phyloP scores from a whole-genome alignment of 2,888 invertebrate species.

The Luffia ferchaultella region DNA sequence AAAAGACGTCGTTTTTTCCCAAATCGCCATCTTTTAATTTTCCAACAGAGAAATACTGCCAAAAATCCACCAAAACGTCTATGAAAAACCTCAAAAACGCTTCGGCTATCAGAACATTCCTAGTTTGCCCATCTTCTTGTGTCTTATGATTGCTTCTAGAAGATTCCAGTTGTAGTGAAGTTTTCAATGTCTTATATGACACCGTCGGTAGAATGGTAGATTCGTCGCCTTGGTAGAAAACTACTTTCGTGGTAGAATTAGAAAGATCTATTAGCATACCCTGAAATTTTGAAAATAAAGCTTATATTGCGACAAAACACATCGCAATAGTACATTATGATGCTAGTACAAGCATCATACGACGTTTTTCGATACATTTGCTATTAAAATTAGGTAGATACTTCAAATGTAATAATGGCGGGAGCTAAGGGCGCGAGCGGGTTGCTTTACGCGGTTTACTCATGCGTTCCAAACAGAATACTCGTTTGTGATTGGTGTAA shows the following conservation, averaged over 20 bases:
- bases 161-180: slow-evolving; percentile 49
- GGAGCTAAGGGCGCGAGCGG: no score
- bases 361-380: no score
- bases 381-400: no score
- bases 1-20: slow-evolving; percentile 39
- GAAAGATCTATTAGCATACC: slow-evolving; percentile 79
- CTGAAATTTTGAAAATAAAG: slow-evolving; percentile 43
- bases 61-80: slow-evolving; percentile 77
- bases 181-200: slow-evolving; percentile 73
- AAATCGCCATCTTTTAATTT: slow-evolving; percentile 32
- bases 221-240: slow-evolving; percentile 79
- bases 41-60: slow-evolving; percentile 49
- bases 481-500: no score
- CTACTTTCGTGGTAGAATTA: slow-evolving; percentile 53
- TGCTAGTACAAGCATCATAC: no score
- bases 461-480: no score
- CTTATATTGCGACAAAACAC: no score
- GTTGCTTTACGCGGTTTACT: no score
- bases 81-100: slow-evolving; percentile 79
- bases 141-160: slow-evolving; percentile 35
- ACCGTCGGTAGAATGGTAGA: slow-evolving; percentile 75
- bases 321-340: no score
- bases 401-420: no score
- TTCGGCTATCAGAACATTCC: slow-evolving; percentile 80
- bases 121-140: slow-evolving; percentile 43